These are phyloP conservation scores for Solenopsis invicta DNA, from an alignment of 1,140 invertebrate species.

Conservation along the genomic window DNA sequence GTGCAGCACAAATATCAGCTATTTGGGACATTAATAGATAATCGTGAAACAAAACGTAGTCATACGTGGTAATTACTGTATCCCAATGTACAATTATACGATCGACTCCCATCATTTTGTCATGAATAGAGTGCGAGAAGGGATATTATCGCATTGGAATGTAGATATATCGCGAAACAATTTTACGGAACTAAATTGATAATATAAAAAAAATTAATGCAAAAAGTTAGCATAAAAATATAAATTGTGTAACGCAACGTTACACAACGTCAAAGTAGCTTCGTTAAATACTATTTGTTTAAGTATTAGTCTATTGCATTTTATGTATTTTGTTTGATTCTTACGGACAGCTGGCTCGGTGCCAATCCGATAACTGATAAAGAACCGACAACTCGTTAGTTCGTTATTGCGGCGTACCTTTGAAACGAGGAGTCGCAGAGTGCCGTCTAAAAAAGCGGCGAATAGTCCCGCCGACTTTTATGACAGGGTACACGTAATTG, in stretches of 20 bases:
- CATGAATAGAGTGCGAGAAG: constrained; percentile 11
- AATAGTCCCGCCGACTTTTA: constrained; percentile 31
- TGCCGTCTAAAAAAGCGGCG: constrained; percentile 15
- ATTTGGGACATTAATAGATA: constrained; percentile 66
- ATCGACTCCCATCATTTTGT: constrained; percentile 59
- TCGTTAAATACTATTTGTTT: not conserved
- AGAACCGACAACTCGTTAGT: constrained; percentile 28
- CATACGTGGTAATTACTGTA: constrained; percentile 63
- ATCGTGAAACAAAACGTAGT: constrained; percentile 63
- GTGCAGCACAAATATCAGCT: constrained; percentile 44
- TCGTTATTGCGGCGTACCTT: constrained; percentile 18
- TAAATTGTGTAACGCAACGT: no score
- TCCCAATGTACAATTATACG: constrained; percentile 33
- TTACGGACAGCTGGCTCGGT: not conserved
- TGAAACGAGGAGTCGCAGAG: constrained; percentile 22
- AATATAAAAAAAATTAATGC: not conserved
- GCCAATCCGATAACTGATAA: not conserved
- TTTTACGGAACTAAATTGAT: not conserved
- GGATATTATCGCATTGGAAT: not conserved
- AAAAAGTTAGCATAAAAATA: not conserved
- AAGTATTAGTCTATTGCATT: not conserved
- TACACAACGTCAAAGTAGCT: not conserved
- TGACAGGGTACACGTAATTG: constrained; percentile 39
- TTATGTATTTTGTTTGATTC: not conserved
- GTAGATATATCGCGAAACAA: not conserved